Evolutionary conservation across 2,797 vertebrate species (phyloP), one percentile per base, ranked within the genome.

Genomic region (Sebastes diploproa): DNA sequence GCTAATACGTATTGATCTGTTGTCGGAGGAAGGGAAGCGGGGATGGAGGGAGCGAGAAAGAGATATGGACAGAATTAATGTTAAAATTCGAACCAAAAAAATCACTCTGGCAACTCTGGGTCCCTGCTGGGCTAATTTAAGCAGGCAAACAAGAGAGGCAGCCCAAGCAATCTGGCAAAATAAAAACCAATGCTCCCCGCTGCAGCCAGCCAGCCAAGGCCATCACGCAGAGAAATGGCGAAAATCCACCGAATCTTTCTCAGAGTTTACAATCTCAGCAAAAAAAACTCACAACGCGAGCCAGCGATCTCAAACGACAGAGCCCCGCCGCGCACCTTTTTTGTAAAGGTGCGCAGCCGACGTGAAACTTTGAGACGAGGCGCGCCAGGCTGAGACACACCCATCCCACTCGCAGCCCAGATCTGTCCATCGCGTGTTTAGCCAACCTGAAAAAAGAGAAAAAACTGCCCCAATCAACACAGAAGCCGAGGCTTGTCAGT

Each of bases 71-170:
- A 8, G 54, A 82, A 78, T 81, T 76, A 64, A 86, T 86, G 80
- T 67, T 82, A 13, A 55, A 87, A 81, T 16, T 84, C 50, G 65
- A 8, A 91, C 77, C 60, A 60, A 63, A 76, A 62, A 80, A 71
- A 34, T 77, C 72, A 76, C 59, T 88, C 80, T 92, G 90, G 87
- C 92, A 90, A 89, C 78, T 1, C 27, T 1, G 69, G 54, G 78
- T 93, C 93, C 88, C 89, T 88, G 87, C 88, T 90, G 91, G 86
- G 81, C 86, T 90, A 88, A 93, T 95, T 93, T 92, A 91, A 91
- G 85, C 88, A 85, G 75, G 69, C 84, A 88, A 92, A 90, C 78
- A 86, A 84, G 80, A 87, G 64, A 80, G 75, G 73, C 68, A 86
- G 73, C 59, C 65, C 80, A 77, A 77, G 85, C 72, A 88, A 89